A percentile compares a stretch with the other conserved stretches of the same genome.
Conservation (phyloP, 2,888 invertebrate genomes). For the Hypselothyrea guttata region DNA sequence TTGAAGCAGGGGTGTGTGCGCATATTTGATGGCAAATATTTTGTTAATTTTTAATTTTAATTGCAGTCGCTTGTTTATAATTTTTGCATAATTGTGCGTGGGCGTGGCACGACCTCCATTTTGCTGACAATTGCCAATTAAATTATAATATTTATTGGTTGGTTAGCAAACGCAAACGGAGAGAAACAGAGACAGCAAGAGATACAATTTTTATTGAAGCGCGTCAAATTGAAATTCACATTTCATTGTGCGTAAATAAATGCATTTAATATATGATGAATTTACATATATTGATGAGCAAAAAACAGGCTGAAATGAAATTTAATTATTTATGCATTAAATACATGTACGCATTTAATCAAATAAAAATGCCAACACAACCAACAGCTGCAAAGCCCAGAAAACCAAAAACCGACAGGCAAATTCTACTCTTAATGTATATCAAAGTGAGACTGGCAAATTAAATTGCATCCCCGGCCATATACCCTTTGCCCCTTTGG, state of each 20-base stretch:
- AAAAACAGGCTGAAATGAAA: conserved; percentile 9
- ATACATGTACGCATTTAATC: conserved; percentile 28
- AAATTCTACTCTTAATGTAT: conserved; percentile 4
- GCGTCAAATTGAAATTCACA: conserved; percentile 15
- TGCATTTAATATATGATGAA: conserved; percentile 9
- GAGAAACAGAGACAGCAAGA: not conserved
- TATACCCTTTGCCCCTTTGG: not conserved
- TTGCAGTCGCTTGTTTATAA: conserved; percentile 67
- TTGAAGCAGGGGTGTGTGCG: conserved; percentile 37
- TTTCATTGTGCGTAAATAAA: conserved; percentile 32
- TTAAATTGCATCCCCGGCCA: conserved; percentile 11
- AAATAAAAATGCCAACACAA: conserved; percentile 28
- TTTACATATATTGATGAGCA: not conserved
- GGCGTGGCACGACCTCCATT: conserved; percentile 10
- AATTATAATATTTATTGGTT: conserved; percentile 57
- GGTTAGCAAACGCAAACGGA: not conserved
- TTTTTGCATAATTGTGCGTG: conserved; percentile 64
- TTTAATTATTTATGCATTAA: conserved; percentile 59
- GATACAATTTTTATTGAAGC: too few species aligned
- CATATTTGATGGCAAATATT: conserved; percentile 56
- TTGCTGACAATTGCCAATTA: conserved; percentile 47
- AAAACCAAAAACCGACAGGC: not conserved
- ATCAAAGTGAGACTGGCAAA: conserved; percentile 16
- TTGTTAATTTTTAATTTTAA: conserved; percentile 75
- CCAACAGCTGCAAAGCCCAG: not conserved